phyloP scores from a whole-genome alignment of 2,888 invertebrate genomes.

The Leptothorax acervorum region DNA sequence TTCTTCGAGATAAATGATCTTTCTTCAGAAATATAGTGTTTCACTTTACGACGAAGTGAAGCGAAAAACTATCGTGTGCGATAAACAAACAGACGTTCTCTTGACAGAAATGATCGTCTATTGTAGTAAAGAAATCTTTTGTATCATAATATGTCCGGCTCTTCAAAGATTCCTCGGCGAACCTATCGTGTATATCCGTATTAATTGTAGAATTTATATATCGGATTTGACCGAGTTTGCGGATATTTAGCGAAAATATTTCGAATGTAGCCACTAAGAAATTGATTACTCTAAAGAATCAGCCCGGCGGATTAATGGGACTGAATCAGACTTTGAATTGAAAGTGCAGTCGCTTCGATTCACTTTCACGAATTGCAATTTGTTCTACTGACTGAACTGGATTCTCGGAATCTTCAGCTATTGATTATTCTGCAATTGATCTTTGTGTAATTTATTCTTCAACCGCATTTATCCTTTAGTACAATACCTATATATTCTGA shows the following conservation, averaged over 20 bases:
- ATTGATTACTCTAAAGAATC: slow-evolving; percentile 25
- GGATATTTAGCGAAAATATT: slow-evolving; percentile 8
- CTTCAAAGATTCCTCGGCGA: background rate
- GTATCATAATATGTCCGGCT: background rate
- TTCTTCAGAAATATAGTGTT: background rate
- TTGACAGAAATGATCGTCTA: slow-evolving; percentile 15
- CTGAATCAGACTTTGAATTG: slow-evolving; percentile 7
- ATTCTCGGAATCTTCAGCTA: background rate
- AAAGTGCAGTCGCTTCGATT: background rate
- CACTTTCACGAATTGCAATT: background rate
- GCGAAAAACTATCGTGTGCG: slow-evolving; percentile 12
- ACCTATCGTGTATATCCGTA: background rate
- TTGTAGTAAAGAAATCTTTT: slow-evolving; percentile 27
- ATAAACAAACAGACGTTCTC: background rate
- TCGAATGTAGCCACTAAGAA: background rate
- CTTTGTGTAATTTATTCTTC: background rate
- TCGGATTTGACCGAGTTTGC: background rate
- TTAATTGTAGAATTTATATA: slow-evolving; percentile 5
- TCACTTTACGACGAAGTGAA: background rate
- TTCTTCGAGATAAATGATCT: slow-evolving; percentile 16
- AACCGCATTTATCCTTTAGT: background rate
- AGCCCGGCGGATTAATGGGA: background rate
- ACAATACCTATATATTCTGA: background rate
- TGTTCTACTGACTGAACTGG: background rate
- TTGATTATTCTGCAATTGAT: background rate